These are phyloP conservation scores for Dendrolimus pini DNA, from an alignment of 2,888 invertebrate genomes.

Conservation along the genomic window DNA sequence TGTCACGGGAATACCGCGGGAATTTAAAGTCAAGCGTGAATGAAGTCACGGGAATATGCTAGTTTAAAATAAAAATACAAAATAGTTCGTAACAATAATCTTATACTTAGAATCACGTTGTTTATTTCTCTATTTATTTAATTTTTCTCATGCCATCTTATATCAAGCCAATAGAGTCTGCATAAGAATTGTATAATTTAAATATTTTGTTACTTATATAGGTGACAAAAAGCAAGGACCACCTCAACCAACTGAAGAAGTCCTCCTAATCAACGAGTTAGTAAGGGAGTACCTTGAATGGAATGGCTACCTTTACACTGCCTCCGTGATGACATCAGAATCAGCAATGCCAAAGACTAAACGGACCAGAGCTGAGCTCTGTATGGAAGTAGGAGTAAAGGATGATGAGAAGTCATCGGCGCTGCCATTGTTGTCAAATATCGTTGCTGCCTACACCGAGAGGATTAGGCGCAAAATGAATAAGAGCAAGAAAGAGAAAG, in stretches of 20 bases:
- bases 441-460: constrained; percentile 73
- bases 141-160: too few species aligned
- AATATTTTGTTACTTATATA: constrained; percentile 4
- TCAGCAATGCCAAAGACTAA: constrained; percentile 45
- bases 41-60: too few species aligned
- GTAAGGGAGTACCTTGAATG: constrained; percentile 82
- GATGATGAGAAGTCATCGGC: constrained; percentile 71
- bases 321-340: constrained; percentile 72
- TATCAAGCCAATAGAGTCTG: too few species aligned
- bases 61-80: too few species aligned
- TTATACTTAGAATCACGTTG: too few species aligned
- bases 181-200: background rate
- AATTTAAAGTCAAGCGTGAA: too few species aligned
- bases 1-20: too few species aligned
- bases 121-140: too few species aligned
- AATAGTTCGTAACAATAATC: too few species aligned
- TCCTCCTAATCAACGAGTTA: constrained; percentile 78
- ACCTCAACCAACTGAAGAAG: constrained; percentile 45
- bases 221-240: constrained; percentile 25
- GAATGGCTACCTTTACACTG: constrained; percentile 82
- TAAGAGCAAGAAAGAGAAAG: constrained; percentile 42
- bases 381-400: constrained; percentile 63
- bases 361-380: constrained; percentile 41
- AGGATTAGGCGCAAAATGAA: constrained; percentile 59
- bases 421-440: constrained; percentile 69